Base-by-base conservation (phyloP, 2,113 vertebrate genomes). In the Brachypteracias leptosomus region DNA sequence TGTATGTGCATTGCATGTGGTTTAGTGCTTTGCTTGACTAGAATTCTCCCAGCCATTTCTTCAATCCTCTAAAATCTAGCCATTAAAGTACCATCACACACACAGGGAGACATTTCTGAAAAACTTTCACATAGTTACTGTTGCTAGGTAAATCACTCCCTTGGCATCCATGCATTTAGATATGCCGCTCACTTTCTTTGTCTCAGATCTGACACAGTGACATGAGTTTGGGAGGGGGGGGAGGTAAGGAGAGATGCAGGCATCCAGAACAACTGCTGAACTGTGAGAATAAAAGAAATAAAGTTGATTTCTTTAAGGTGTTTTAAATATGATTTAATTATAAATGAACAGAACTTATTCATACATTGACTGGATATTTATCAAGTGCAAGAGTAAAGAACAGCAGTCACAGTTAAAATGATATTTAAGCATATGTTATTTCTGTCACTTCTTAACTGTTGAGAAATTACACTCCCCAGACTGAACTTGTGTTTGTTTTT, bases 101-200 rank as follows among this genome's bases (percentile, higher is more conserved):
- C 68, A 90, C 68, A 84, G 33, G 21, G 62, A 95, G 79, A 57
- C 9, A 72, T 92, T 93, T 86, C 76, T 86, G 57, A 74, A 93
- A 91, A 95, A 93, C 88, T 93, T 96, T 68, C 79, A 57, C 95
- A 66, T 96, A 89, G 96, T 90, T 95, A 97, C 96, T 84, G 96
- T 97, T 97, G 95, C 96, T 96, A 96, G 73, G 96, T 96, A 95
- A 93, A 96, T 96, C 93, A 78, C 20, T 97, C 88, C 92, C 95
- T 94, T 84, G 88, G 70, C 83, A 92, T 80, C 68, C 73, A 35
- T 65, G 57, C 84, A 68, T 96, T 94, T 93, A 92, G 85, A 61
- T 90, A 88, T 46, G 49, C 72, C 95, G 86, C 80, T 90, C 67
- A 31, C 71, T 87, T 95, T 52, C 94, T 96, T 93, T 96, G 93